Conservation (phyloP, 2,113 vertebrate genomes). For the Pseudopodoces humilis region DNA sequence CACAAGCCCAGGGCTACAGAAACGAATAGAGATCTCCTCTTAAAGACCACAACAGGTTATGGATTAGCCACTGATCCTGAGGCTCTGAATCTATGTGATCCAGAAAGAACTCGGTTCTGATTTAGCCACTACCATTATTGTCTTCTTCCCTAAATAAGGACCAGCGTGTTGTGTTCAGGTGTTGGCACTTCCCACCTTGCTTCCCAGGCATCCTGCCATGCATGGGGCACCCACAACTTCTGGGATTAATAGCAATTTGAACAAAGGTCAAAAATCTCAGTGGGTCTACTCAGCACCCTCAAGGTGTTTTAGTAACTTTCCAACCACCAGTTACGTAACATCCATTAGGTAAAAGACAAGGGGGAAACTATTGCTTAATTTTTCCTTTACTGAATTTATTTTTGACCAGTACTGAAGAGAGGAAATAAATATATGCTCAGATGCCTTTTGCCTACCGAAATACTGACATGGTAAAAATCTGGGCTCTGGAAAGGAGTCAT, state of each 20-base stretch:
- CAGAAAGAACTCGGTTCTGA: neutral
- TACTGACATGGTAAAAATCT: neutral
- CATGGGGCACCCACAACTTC: neutral
- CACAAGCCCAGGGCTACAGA: neutral
- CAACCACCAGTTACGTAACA: neutral
- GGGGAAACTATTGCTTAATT: neutral
- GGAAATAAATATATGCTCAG: neutral
- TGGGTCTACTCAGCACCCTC: neutral
- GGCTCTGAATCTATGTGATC: neutral
- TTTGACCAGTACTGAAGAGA: neutral
- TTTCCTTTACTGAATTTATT: neutral
- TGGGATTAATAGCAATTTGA: neutral
- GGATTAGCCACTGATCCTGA: neutral
- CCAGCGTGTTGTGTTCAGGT: rapidly evolving
- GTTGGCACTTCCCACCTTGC: neutral
- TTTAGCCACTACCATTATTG: neutral
- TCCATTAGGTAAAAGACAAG: neutral
- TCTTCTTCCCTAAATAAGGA: neutral
- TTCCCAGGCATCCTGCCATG: neutral
- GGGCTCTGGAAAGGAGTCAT: neutral
- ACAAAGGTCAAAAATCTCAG: neutral
- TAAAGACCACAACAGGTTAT: neutral
- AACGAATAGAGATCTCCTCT: neutral
- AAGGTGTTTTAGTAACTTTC: neutral
- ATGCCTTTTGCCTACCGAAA: neutral